Evolutionary conservation across 1,140 invertebrate genomes (phyloP), one percentile per base, ranked within the genome.

Genomic region (Spodoptera litura): DNA sequence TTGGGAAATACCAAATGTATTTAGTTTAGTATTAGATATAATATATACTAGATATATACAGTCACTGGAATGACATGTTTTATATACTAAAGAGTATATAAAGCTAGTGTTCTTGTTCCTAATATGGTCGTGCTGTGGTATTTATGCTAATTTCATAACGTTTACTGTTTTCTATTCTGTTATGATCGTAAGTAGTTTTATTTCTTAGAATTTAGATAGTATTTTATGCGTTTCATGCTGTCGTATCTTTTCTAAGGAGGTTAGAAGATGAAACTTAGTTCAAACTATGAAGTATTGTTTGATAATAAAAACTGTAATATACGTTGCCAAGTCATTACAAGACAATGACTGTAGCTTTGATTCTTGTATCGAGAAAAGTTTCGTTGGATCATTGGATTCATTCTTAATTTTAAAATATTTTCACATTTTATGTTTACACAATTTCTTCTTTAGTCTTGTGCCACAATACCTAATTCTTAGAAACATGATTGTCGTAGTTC

Each of bases 1-100:
- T 61, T 61, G 70, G 70, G 71, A 66, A 78, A 73, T 64, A 52
- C 70, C 71, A 13, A 56, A 10, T 55, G 13, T 52, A 55, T 68
- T 61, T 20, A 59, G 51, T 78, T 20, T 59, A 59, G 53, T 52
- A 11, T 70, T 20, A 15, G 25, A 71, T 38, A 53, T 52, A 38
- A 73, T 49, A 59, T 38, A 73, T 38, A 59, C 9, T 73, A 9
- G 10, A 59, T 59, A 73, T 25, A 15, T 44, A 44, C 9, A 44
- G 6, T 44, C 3, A 10, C 55, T 58, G 27, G 66, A 31, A 49
- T 31, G 53, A 15, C 52, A 35, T n/a, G 70, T 72, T 55, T 72
- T 72, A 49, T 73, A 20, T 59, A 20, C n/a, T 55, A 15, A 49
- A 12, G 1, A n/a, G 10, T 51, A 51, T 6, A 38, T 44, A 25